Evolutionary conservation across 2,113 vertebrate species (phyloP), one percentile per base, ranked within the genome.

Genomic region (Charadrius vociferus): DNA sequence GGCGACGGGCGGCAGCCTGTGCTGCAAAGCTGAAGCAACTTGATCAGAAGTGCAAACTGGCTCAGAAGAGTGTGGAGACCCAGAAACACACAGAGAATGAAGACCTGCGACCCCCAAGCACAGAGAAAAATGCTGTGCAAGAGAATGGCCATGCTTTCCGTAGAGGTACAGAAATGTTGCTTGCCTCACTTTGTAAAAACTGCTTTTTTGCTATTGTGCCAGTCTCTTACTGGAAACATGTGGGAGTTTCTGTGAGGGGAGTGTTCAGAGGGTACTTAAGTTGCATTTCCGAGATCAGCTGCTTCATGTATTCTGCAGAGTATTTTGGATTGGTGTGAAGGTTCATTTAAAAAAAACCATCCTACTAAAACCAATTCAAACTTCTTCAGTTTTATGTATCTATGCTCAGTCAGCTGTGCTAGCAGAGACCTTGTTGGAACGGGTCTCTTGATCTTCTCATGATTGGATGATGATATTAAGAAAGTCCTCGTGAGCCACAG

Each of bases 21-120:
- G 99, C 99, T 6, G 99, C 99, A 88, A 99, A 99, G 80, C 98
- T 99, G n/a, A 99, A 99, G 49, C 99, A 98, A 72, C 98, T 99
- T 74, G 99, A 99, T 88, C 99, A 99, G 96, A 99, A 99, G 81
- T 99, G 98, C 45, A 99, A 98, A 97, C 98, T 98, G 95, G 97
- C 96, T 3, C 98, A 98, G 80, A 98, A 98, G 92, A 91, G 91
- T 0, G 98, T 97, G 2, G 99, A 99, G 19, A 68, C 97, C 23
- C 98, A 94, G 74, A 99, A 98, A 77, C 99, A 98, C 8, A 58
- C 63, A 2, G 98, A 98, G 77, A 97, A 66, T 37, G 98, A 98
- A 61, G 99, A 98, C 4, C 84, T 92, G 27, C 91, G 96, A 1
- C 98, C 99, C 30, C 98, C 98, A 0, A 97, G 91, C 67, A 94